These are phyloP conservation scores for Eueremaeus valkanovi DNA, from an alignment of 2,888 invertebrate species.

Conservation along the genomic window DNA sequence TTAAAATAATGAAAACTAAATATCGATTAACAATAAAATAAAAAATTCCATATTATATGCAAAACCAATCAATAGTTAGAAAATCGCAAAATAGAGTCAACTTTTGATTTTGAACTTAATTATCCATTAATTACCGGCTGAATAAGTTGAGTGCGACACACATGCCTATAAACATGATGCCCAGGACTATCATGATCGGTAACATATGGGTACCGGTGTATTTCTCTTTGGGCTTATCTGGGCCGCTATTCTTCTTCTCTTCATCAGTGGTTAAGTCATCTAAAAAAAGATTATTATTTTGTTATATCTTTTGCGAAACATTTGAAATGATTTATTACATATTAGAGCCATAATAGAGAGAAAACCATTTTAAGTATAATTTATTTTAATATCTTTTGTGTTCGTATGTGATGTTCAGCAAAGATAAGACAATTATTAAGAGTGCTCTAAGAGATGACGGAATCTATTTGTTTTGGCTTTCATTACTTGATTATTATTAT, in stretches of 20 bases:
- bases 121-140: constrained; percentile 38
- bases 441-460: too few species aligned
- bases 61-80: background rate
- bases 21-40: too few species aligned
- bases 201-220: constrained; percentile 31
- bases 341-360: background rate
- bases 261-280: background rate
- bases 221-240: background rate
- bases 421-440: background rate
- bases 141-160: constrained; percentile 41
- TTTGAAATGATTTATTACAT: background rate
- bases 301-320: background rate
- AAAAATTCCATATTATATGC: background rate
- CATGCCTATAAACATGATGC: constrained; percentile 42
- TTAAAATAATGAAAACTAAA: too few species aligned
- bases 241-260: background rate
- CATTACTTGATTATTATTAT: too few species aligned
- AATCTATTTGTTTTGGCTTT: too few species aligned
- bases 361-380: background rate
- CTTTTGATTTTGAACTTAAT: background rate
- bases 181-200: constrained; percentile 41
- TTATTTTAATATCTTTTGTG: background rate
- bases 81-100: background rate
- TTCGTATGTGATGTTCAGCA: too few species aligned
- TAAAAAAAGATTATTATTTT: too few species aligned